Conservation (phyloP, 35 echinoderm and acorn worm species). For the Apostichopus californicus region DNA sequence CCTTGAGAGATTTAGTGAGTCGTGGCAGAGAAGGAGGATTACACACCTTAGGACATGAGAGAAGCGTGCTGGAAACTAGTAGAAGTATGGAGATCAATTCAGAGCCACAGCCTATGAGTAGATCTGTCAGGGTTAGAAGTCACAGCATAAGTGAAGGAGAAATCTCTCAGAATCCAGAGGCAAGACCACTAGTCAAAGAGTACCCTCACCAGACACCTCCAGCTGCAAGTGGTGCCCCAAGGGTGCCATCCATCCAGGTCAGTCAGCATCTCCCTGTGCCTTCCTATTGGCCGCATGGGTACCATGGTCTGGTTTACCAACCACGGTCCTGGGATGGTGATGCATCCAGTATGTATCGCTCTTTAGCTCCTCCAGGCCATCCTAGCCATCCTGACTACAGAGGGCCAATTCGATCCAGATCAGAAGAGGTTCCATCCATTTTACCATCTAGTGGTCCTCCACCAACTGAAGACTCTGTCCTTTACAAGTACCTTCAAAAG, state of each 20-base stretch:
- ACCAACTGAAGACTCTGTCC: slow-evolving; percentile 72
- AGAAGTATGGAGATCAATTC: slow-evolving; percentile 31
- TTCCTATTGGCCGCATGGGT: slow-evolving; percentile 44
- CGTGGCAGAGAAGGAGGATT: slow-evolving; percentile 6
- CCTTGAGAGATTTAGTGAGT: slow-evolving; percentile 46
- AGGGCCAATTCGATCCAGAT: slow-evolving; percentile 18
- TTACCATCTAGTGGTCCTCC: neutral
- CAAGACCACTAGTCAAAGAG: slow-evolving; percentile 35
- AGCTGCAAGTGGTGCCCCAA: slow-evolving; percentile 31
- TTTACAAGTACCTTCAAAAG: slow-evolving; percentile 71
- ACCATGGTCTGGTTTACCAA: slow-evolving; percentile 78
- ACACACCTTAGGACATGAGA: slow-evolving; percentile 1
- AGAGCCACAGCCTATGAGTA: slow-evolving; percentile 36
- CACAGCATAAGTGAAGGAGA: slow-evolving; percentile 94
- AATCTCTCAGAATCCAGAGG: slow-evolving; percentile 38
- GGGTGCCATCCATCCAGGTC: slow-evolving; percentile 38
- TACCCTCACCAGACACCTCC: slow-evolving; percentile 17
- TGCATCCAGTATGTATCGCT: slow-evolving; percentile 50
- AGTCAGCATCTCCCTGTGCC: slow-evolving; percentile 39
- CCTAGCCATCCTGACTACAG: slow-evolving; percentile 35
- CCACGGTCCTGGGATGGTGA: slow-evolving; percentile 53
- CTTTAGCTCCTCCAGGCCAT: slow-evolving; percentile 40
- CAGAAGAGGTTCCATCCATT: slow-evolving; percentile 38
- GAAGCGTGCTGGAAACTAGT: slow-evolving; percentile 6
- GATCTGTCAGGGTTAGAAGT: slow-evolving; percentile 67